Percentiles rank a stretch among this genome's conserved stretches.
phyloP scores from a whole-genome alignment of 1,140 invertebrate species.

The Macrotrachela quadricornifera region DNA sequence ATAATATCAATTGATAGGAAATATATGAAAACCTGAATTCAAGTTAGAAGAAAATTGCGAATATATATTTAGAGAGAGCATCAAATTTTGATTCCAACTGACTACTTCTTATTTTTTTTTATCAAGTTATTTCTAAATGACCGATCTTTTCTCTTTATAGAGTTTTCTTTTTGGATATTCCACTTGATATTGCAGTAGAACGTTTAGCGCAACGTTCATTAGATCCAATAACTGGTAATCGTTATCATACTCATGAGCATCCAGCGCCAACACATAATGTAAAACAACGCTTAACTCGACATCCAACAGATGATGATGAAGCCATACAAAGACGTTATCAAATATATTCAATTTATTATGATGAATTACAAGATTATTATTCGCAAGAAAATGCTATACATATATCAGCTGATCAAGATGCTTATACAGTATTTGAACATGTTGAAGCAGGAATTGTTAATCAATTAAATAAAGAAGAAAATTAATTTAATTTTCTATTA shows the following conservation, averaged over 20 bases:
- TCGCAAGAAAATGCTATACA: conserved; percentile 16
- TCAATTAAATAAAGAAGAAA: conserved; percentile 11
- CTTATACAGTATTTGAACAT: conserved; percentile 30
- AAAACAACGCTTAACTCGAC: conserved; percentile 18
- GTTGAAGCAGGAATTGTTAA: conserved; percentile 29
- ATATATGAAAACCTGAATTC: no score
- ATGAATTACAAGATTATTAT: conserved; percentile 25
- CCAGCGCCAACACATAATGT: conserved; percentile 25
- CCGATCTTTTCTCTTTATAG: conserved; percentile 13
- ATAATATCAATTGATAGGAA: no score
- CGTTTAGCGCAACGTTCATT: conserved; percentile 20
- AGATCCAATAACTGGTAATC: conserved; percentile 27
- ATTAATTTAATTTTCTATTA: no score
- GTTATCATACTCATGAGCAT: conserved; percentile 28
- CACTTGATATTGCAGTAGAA: conserved; percentile 27
- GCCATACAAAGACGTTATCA: conserved; percentile 17
- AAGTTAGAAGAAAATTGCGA: no score
- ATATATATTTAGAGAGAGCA: no score
- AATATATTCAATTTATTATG: conserved; percentile 13
- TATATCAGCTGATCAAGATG: conserved; percentile 28
- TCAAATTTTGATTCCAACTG: no score
- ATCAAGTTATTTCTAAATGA: conserved; percentile 14
- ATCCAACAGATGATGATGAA: conserved; percentile 17
- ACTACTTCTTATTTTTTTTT: no score
- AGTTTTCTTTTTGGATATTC: conserved; percentile 29